Evolutionary conservation across 1,140 invertebrate species (phyloP).

Genomic region (Cydia strobilella): DNA sequence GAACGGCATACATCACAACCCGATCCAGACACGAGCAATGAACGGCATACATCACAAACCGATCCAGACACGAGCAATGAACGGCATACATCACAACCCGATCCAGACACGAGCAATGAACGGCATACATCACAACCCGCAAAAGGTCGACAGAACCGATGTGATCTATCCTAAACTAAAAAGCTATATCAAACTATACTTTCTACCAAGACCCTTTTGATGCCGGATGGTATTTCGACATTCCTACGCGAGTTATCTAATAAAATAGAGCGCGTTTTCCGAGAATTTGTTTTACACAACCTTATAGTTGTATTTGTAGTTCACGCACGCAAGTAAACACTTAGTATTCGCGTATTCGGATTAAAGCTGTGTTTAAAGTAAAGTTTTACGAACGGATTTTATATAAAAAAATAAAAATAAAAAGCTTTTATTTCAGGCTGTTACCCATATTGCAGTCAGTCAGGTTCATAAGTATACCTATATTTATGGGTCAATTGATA

Average conservation of each 20-base stretch:
- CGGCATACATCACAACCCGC: too few relatives aligned
- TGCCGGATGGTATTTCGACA: not conserved
- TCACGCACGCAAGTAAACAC: constrained; percentile 1
- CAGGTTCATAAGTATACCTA: too few relatives aligned
- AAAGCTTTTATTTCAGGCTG: too few relatives aligned
- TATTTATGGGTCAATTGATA: too few relatives aligned
- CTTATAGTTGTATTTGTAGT: not conserved
- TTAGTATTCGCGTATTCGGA: too few relatives aligned
- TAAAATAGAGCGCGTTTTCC: not conserved
- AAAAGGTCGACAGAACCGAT: not conserved
- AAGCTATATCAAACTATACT: not conserved
- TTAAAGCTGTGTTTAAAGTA: too few relatives aligned
- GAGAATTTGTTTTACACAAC: constrained; percentile 3
- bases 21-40: too few relatives aligned
- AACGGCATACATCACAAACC: not conserved
- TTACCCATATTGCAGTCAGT: too few relatives aligned
- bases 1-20: too few relatives aligned
- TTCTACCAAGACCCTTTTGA: not conserved
- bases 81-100: constrained; percentile 1
- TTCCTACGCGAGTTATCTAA: constrained; percentile 4
- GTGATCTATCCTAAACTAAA: not conserved
- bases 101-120: not conserved
- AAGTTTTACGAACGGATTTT: too few relatives aligned
- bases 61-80: too few relatives aligned
- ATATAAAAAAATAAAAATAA: too few relatives aligned